Conservation (phyloP, 2,113 vertebrate species). For the Corynorhinus townsendii region DNA sequence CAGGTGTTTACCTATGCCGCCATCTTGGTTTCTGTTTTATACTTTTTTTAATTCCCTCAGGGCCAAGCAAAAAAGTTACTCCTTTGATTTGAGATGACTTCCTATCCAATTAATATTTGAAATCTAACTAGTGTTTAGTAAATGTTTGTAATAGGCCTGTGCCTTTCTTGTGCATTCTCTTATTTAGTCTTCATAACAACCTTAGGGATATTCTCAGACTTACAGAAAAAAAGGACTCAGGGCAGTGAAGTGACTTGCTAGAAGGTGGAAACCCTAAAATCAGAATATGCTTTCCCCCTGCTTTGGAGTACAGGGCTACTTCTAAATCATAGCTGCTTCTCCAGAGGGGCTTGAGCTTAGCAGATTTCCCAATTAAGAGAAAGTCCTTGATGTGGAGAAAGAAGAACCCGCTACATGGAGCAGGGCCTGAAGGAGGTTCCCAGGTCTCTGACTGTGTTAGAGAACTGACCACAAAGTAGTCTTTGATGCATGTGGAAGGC, state of each 20-base stretch:
- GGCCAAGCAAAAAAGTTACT: not conserved
- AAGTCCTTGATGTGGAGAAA: not conserved
- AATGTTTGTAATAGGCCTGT: not conserved
- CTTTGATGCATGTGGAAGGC: not conserved
- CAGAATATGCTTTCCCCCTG: not conserved
- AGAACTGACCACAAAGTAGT: not conserved
- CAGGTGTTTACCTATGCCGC: too few relatives aligned
- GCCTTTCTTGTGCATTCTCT: not conserved
- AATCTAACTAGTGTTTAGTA: not conserved
- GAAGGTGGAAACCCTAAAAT: not conserved
- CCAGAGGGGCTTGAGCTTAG: not conserved
- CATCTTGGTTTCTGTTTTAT: not conserved
- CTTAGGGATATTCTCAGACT: not conserved
- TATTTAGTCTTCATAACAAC: not conserved
- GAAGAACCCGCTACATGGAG: not conserved
- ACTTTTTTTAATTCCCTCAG: not conserved
- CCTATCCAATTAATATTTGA: not conserved
- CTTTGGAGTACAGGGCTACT: not conserved
- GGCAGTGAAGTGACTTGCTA: not conserved
- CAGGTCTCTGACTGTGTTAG: not conserved
- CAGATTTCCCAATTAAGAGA: not conserved
- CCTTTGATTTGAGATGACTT: slow-evolving; percentile 13
- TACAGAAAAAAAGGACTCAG: not conserved
- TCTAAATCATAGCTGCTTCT: not conserved
- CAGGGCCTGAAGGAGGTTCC: not conserved